Base-by-base conservation (phyloP, 2,888 invertebrate genomes). In the Cremastinae sp. region DNA sequence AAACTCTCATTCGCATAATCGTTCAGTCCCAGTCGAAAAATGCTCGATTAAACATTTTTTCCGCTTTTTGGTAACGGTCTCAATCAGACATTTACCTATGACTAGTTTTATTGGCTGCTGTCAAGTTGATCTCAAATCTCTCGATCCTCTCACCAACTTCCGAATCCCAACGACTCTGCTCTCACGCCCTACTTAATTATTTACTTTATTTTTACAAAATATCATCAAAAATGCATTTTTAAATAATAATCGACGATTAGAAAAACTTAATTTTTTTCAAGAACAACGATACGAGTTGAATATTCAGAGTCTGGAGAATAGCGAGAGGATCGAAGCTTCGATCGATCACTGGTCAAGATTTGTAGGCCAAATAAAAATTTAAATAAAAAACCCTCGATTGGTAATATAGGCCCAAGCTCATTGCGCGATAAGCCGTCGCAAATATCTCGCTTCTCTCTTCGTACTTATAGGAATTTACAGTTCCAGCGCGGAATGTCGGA, bases 21-120 rank as follows among this genome's bases (percentile, higher is more conserved):
- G 28, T 53, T 61, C 38, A 43, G 45, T 66, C 47, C 53, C 36
- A 36, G 7, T 56, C 47, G 56, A 51, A 72, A 36, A 70, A 41
- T 43, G 36, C 53, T 61, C 54, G 41, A 65, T 59, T 28, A 43
- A 62, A 53, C 64, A 65, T 34, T 64, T 58, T 43, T 16, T 38
- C 61, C 20, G 28, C 28, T 70, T 38, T 18, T 38, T 22, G 61
- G 36, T 61, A 61, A 56, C 47, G 45, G 36, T 56, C 53, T n/a
- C 36, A 53, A 53, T 28, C 64, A 69, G 65, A 28, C 53, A 47
- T 49, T 69, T 34, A 65, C 68, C 69, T 36, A 47, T 77, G 76
- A 77, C 76, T 77, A 77, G 76, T 73, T 73, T 70, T 68, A 64
- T 75, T 59, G 76, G 65, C 73, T 73, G 76, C 64, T n/a, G n/a